Base-by-base conservation (phyloP, 2,113 vertebrate genomes). In the Myotis davidii region DNA sequence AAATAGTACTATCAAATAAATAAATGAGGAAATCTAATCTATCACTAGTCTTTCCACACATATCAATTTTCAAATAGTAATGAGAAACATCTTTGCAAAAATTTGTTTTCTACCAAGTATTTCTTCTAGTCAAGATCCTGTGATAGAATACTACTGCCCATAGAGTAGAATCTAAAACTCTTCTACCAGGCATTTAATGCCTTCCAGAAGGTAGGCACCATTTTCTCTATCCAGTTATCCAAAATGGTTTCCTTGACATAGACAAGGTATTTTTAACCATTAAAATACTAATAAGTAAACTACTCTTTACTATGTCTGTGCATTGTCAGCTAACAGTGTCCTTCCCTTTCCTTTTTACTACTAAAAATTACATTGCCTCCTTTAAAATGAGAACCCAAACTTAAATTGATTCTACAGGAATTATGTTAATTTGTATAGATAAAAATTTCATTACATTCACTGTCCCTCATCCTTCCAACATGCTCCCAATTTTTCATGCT, bases 321-420 rank as follows among this genome's bases (percentile, higher is more conserved):
- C 20, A 50, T 52, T 69, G 86, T 39, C n/a, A 39, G 56, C 70
- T 61, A 42, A 70, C 50, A 29, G 61, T 69, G 6, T 25, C 65
- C 50, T 83, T 45, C 23, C 32, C 65, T 91, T 61, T 72, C 65
- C 37, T 82, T 82, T 61, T 72, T 48, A 48, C 52, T 50, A 50
- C 52, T 61, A 61, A 20, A 82, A 61, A 83, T 37, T 73, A 78
- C n/a, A 52, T 16, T 29, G 45, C 25, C n/a, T 67, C 59, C 74
- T 69, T 79, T 90, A 79, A 78, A 90, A 79, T 69, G 42, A 83
- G n/a, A 91, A 50, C 32, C 32, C 72, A 90, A 78, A 59, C 10
- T 91, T 73, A 83, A 72, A 45, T 48, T 61, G 37, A 72, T 37
- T 83, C 52, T 59, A 61, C 1, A 48, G 32, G 25, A 90, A 67